A percentile compares a stretch with the other conserved stretches of the same genome.
phyloP scores from a whole-genome alignment of 1,140 invertebrate species.

The Caerostris darwini region DNA sequence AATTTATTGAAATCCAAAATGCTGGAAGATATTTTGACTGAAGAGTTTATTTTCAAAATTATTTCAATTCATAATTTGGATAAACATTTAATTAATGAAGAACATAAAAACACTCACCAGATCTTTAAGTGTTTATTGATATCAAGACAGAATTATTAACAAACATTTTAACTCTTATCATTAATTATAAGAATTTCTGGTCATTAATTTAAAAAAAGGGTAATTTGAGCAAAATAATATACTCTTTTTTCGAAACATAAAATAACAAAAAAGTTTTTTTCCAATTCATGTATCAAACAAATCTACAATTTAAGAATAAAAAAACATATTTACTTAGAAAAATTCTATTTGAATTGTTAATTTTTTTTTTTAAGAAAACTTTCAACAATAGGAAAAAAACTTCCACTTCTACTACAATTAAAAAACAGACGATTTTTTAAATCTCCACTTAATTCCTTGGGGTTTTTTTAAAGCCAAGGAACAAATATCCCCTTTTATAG shows the following conservation, averaged over 20 bases:
- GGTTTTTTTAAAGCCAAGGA: not conserved
- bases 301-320: not conserved
- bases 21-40: too few species aligned
- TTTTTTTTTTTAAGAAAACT: not conserved
- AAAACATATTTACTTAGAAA: not conserved
- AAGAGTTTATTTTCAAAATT: not conserved
- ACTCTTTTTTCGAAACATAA: not conserved
- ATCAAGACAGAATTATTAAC: too few species aligned
- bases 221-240: too few species aligned
- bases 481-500: not conserved
- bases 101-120: too few species aligned
- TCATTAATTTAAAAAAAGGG: too few species aligned
- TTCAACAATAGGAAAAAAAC: not conserved
- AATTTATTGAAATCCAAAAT: too few species aligned
- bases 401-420: not conserved
- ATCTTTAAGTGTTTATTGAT: too few species aligned
- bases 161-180: too few species aligned
- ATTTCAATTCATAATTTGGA: too few species aligned
- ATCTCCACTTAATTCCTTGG: too few species aligned
- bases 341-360: not conserved
- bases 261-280: not conserved
- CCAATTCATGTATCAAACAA: not conserved
- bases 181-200: too few species aligned
- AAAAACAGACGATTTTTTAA: not conserved
- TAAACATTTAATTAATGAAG: too few species aligned